Evolutionary conservation across 2,888 invertebrate species (phyloP).

Genomic region (Agapostemon virescens): DNA sequence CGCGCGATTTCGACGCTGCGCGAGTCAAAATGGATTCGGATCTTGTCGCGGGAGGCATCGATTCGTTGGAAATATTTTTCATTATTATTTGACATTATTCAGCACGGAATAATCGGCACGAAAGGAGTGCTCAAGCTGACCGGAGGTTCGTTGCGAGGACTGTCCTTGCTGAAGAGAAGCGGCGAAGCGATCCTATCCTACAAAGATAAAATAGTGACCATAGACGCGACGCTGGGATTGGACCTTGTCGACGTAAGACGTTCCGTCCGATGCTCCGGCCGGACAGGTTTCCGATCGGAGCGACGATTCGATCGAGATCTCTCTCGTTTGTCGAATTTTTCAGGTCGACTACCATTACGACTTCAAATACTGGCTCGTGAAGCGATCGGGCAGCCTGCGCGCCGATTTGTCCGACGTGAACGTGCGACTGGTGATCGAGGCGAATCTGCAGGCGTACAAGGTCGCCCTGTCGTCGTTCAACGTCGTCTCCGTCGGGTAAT

Average conservation of each 20-base stretch:
- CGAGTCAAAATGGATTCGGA: too few species aligned
- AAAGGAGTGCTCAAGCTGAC: conserved; percentile 51
- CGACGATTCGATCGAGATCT: neutral
- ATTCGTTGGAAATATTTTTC: too few species aligned
- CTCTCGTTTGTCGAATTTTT: neutral
- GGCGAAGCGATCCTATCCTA: conserved; percentile 61
- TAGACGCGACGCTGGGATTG: conserved; percentile 68
- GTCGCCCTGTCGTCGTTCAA: conserved; percentile 56
- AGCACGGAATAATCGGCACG: conserved; percentile 16
- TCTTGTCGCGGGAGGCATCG: too few species aligned
- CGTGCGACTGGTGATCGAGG: conserved; percentile 37
- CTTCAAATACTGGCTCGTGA: neutral
- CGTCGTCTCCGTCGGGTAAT: conserved; percentile 65
- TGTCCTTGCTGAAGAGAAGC: conserved; percentile 64
- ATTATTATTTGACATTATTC: too few species aligned
- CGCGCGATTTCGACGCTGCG: too few species aligned
- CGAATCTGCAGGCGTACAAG: conserved; percentile 55
- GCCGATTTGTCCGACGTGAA: conserved; percentile 54
- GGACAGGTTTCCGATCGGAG: neutral
- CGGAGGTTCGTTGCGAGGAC: conserved; percentile 68
- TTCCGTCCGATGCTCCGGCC: neutral
- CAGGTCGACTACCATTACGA: neutral
- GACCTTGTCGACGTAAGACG: conserved; percentile 65
- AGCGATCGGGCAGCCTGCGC: neutral
- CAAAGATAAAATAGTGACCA: conserved; percentile 40